Conservation (phyloP, 2,888 invertebrate species). For the Alviniconcha strummeri region DNA sequence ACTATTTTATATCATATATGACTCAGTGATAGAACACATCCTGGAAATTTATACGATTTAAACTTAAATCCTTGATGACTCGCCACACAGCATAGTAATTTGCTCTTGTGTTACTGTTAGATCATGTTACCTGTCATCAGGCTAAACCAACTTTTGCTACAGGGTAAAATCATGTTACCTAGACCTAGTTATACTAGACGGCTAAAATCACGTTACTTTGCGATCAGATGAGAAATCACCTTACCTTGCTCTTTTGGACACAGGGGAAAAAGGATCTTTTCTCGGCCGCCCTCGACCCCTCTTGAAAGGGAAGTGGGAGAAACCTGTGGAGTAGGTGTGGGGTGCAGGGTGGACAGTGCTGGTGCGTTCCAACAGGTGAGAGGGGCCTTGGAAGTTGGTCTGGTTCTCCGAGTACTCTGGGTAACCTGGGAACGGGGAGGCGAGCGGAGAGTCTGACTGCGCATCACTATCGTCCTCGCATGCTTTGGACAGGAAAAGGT, state of each 20-base stretch:
- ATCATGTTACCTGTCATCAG: too few species aligned
- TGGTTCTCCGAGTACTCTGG: conserved; percentile 18
- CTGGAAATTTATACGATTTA: too few species aligned
- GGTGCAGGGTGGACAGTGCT: neutral
- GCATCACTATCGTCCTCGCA: conserved; percentile 30
- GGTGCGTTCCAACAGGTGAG: conserved; percentile 9
- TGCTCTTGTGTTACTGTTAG: too few species aligned
- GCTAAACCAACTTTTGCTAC: too few species aligned
- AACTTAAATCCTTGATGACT: too few species aligned
- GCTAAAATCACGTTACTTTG: conserved; percentile 27
- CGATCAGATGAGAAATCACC: too few species aligned
- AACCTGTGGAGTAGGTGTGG: conserved; percentile 6
- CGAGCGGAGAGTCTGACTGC: conserved; percentile 12
- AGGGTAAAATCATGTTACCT: neutral
- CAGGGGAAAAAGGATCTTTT: conserved; percentile 79
- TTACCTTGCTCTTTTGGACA: conserved; percentile 43
- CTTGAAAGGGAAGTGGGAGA: conserved; percentile 66
- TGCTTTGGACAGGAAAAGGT: conserved; percentile 25
- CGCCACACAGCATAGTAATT: too few species aligned
- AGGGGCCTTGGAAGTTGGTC: neutral
- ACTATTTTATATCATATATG: too few species aligned
- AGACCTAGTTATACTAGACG: neutral
- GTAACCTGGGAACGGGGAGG: conserved; percentile 15
- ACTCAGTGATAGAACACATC: too few species aligned
- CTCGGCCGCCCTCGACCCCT: conserved; percentile 87